Evolutionary conservation across 2,797 vertebrate genomes (phyloP), one percentile per base, ranked within the genome.

Genomic region (Anabas testudineus): DNA sequence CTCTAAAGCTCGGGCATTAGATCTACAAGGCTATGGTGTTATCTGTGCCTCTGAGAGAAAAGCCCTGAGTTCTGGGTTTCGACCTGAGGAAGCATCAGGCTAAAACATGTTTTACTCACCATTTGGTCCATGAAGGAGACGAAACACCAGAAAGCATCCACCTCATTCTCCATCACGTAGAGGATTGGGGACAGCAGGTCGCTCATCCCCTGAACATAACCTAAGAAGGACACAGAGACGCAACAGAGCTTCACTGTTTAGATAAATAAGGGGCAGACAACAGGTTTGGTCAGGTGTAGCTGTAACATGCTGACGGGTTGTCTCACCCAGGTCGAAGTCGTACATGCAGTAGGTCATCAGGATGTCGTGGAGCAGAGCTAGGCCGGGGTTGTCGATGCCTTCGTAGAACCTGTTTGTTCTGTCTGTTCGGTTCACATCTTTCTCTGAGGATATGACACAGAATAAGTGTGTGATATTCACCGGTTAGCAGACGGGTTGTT

Each of bases 341-440:
- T 95, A 98, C 97, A 99, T 99, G 94, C 97, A 97, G 86, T 98
- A 98, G 12, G 97, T 98, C 98, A 99, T 99, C 88, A 99, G 93
- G 94, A 98, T 97, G 90, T 99, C 97, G 36, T 99, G 96, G 67
- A 99, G 96, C 66, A 98, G 93, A 34, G 96, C 96, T 87, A 99
- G 85, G 59, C 96, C 95, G 2, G 98, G 97, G 91, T 98, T 99
- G 88, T 98, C 95, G 51, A 96, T 92, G 0, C 97, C 98, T 93
- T 99, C 97, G 7, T 97, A 99, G 94, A 99, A 99, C 39, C 95
- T 93, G 85, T 99, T 99, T 42, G 95, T 98, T 86, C 97, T 89
- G 91, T 99, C 97, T 7, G 97, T 99, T 83, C 97, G 93, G 93
- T 98, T 98, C 70, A 99, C 97, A 73, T 99, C 98, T 91, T 98